phyloP scores from a whole-genome alignment of 2,113 vertebrate species.

The Oreochromis spilurus region DNA sequence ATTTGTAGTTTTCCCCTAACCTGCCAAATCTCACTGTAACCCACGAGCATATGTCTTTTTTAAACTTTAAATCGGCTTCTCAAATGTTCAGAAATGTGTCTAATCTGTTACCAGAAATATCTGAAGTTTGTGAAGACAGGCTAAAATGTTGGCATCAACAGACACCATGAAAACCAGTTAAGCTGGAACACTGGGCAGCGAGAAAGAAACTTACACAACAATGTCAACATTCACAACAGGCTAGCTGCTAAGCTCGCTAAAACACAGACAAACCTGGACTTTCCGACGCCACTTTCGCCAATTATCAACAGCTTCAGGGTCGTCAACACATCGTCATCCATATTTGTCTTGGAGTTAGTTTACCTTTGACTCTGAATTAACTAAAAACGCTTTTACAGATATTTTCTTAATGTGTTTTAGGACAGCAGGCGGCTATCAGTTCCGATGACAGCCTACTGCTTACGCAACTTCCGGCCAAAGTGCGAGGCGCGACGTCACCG shows the following conservation, averaged over 20 bases:
- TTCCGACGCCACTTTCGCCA: conserved; percentile 94
- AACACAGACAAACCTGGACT: conserved; percentile 82
- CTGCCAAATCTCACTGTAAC: neutral
- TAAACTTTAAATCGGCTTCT: neutral
- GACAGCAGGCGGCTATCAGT: neutral
- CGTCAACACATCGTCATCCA: conserved; percentile 96
- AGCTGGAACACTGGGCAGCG: neutral
- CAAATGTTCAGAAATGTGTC: neutral
- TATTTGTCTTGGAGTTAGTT: conserved; percentile 33
- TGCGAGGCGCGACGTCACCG: conserved; percentile 10
- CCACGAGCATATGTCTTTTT: neutral
- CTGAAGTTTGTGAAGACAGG: neutral
- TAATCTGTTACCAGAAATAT: neutral
- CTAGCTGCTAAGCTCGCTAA: conserved; percentile 9
- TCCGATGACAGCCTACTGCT: conserved; percentile 5
- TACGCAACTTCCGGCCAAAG: conserved; percentile 40
- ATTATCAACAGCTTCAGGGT: conserved; percentile 95
- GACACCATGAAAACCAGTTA: neutral
- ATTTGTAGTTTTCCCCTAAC: neutral
- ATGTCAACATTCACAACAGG: conserved; percentile 46
- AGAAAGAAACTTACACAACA: conserved; percentile 15
- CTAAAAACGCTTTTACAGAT: neutral
- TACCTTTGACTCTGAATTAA: neutral
- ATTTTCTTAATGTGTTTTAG: neutral
- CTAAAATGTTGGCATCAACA: neutral